Base-by-base conservation (phyloP, 2,113 vertebrate genomes). In the Echinops telfairi region DNA sequence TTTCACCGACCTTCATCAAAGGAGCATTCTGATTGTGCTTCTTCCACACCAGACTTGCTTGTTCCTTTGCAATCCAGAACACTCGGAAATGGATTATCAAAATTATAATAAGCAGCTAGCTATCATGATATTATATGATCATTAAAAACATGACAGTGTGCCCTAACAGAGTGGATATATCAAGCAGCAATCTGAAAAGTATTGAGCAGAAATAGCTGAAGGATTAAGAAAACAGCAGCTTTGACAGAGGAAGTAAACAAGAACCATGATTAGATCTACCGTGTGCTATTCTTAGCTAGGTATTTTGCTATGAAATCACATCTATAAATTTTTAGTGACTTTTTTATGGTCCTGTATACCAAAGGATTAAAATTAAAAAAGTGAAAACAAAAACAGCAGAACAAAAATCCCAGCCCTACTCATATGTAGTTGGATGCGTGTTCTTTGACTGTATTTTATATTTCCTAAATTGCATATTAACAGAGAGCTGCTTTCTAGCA, bases 91-190 rank as follows among this genome's bases (percentile, higher is more conserved):
- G 47, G 47, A 11, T 53, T 53, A 12, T 53, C 47, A 53, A 53
- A 53, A 53, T 53, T 53, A 53, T 53, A 53, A 53, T 53, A 11
- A 53, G 12, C 47, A 53, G 47, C 47, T 53, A 11, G 47, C 47
- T 53, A 53, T 53, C 9, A 62, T 66, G 6, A n/a, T 25, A 58
- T 79, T 87, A 38, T 7, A 62, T 29, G 62, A 4, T 60, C 36
- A 95, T 97, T 97, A 88, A 96, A 96, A 97, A 93, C 71, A 94
- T 73, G 86, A 36, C 58, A 58, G 20, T 43, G n/a, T 90, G 43
- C 68, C 75, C 83, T 79, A 90, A 88, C 31, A 90, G 86, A 96
- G 75, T 96, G 86, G 93, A 87, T 80, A 68, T 95, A 68, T 90
- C 93, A 92, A 85, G 40, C 25, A 36, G 92, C 95, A 91, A 83